These are phyloP conservation scores for Polylopha cassiicola DNA, from an alignment of 2,888 invertebrate species.

Conservation along the genomic window DNA sequence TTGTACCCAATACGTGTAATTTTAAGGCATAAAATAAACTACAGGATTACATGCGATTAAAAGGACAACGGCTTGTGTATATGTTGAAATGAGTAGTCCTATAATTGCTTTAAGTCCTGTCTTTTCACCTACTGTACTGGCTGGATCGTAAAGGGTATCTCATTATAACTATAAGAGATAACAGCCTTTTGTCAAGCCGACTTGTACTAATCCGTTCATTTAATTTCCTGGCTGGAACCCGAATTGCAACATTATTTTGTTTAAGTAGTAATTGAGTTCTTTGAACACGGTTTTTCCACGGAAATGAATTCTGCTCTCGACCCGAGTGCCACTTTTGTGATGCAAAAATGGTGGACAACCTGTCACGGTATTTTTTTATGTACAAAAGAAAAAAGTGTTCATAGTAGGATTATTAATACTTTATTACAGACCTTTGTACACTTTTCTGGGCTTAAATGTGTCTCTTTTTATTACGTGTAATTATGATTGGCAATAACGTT, in stretches of 20 bases:
- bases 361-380: slow-evolving; percentile 22
- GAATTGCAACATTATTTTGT: slow-evolving; percentile 67
- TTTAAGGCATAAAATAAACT: slow-evolving; percentile 53
- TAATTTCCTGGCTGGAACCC: slow-evolving; percentile 71
- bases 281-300: slow-evolving; percentile 62
- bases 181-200: slow-evolving; percentile 55
- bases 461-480: neutral
- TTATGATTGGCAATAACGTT: neutral
- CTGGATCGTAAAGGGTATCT: slow-evolving; percentile 47
- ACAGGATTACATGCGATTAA: slow-evolving; percentile 43
- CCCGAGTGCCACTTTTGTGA: slow-evolving; percentile 38
- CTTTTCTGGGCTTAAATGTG: neutral
- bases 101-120: slow-evolving; percentile 56
- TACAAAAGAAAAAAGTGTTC: slow-evolving; percentile 27
- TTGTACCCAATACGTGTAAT: slow-evolving; percentile 43
- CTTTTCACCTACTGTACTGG: slow-evolving; percentile 54
- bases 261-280: slow-evolving; percentile 72
- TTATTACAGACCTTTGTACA: neutral
- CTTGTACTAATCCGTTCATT: slow-evolving; percentile 63
- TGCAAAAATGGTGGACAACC: slow-evolving; percentile 38
- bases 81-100: slow-evolving; percentile 52
- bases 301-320: slow-evolving; percentile 60
- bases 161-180: slow-evolving; percentile 66
- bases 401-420: slow-evolving; percentile 25
- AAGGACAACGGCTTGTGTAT: slow-evolving; percentile 46